Conservation (phyloP, 2,888 invertebrate species). For the Drosophila kuntzei region DNA sequence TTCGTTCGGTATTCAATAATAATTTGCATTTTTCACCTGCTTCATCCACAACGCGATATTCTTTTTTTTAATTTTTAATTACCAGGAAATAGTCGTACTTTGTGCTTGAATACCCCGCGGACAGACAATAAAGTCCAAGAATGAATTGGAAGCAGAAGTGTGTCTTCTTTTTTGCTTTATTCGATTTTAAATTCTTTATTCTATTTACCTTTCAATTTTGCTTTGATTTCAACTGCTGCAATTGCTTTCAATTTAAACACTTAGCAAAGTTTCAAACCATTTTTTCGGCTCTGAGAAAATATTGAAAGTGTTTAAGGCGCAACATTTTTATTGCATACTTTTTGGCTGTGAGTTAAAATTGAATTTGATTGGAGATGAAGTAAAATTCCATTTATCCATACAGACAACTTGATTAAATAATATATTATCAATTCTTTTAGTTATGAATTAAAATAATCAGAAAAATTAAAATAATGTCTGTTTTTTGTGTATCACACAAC, state of each 20-base stretch:
- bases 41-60: constrained; percentile 29
- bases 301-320: background rate
- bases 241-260: background rate
- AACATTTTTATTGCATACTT: constrained; percentile 30
- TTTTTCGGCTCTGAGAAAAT: background rate
- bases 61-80: constrained; percentile 25
- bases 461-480: no score
- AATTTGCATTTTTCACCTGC: constrained; percentile 77
- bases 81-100: constrained; percentile 44
- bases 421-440: no score
- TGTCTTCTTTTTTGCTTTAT: constrained; percentile 9
- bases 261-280: constrained; percentile 46
- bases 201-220: background rate
- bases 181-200: constrained; percentile 8
- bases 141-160: constrained; percentile 26
- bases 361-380: background rate
- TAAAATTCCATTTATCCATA: no score
- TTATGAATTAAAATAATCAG: no score
- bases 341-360: constrained; percentile 11
- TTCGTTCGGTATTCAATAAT: constrained; percentile 39
- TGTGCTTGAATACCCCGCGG: constrained; percentile 47
- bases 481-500: background rate
- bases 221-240: background rate
- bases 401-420: no score
- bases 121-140: constrained; percentile 6